These are phyloP conservation scores for Hippasteria phrygiana DNA, from an alignment of 53 echinoderm and acorn worm genomes.

Conservation along the genomic window DNA sequence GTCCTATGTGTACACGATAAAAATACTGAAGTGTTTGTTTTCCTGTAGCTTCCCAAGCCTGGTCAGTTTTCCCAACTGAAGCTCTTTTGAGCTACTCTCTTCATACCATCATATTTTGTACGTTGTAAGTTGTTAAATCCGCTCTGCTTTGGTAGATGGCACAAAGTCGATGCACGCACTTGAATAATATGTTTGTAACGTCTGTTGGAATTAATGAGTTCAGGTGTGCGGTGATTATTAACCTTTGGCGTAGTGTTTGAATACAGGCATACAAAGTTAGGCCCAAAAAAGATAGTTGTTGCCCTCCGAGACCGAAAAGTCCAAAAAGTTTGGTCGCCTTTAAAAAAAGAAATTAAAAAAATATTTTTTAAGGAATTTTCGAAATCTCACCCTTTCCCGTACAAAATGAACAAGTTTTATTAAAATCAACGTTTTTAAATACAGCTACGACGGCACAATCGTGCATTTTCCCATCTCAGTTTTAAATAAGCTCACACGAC, in stretches of 20 bases:
- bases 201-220: background rate
- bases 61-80: slow-evolving; percentile 63
- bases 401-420: too few species aligned
- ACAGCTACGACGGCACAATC: too few species aligned
- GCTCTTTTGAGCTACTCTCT: slow-evolving; percentile 43
- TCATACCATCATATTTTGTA: background rate
- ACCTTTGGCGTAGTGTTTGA: background rate
- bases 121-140: background rate
- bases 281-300: too few species aligned
- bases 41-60: slow-evolving; percentile 51
- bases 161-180: background rate
- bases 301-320: too few species aligned
- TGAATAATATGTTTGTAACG: background rate
- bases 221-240: slow-evolving; percentile 3
- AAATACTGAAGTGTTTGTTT: background rate
- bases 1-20: background rate
- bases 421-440: too few species aligned
- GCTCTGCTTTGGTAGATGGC: background rate
- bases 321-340: too few species aligned
- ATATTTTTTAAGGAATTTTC: too few species aligned
- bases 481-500: too few species aligned
- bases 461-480: too few species aligned
- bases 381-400: too few species aligned
- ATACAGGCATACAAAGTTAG: background rate
- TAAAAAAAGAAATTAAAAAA: too few species aligned